Conservation (phyloP, 2,797 vertebrate genomes). For the Xenentodon cancila region DNA sequence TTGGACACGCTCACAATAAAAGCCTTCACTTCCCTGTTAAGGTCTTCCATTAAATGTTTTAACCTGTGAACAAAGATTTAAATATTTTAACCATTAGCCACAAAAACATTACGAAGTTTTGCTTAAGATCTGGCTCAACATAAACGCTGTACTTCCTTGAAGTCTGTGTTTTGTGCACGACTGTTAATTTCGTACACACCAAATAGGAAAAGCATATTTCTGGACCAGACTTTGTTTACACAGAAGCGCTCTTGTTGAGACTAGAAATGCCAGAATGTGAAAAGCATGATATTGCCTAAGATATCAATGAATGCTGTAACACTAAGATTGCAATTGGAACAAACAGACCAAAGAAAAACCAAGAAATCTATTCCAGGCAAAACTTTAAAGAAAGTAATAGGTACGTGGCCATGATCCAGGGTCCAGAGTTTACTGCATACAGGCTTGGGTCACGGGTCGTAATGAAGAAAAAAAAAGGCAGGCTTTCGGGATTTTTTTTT, state of each 20-base stretch:
- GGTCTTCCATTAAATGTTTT: neutral
- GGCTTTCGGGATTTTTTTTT: too few species aligned
- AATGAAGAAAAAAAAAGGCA: too few species aligned
- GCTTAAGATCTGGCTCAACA: neutral
- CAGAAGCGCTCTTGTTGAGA: neutral
- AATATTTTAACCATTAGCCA: conserved; percentile 2
- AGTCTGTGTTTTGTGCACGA: neutral
- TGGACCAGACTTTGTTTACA: accelerated
- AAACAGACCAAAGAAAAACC: conserved; percentile 4
- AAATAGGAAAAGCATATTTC: accelerated
- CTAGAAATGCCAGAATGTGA: neutral
- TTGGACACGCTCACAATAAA: neutral
- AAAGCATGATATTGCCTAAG: neutral
- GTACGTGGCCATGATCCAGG: neutral
- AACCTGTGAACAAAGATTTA: neutral
- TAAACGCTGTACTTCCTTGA: neutral
- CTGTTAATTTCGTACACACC: neutral
- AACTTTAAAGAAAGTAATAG: neutral
- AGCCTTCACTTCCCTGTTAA: conserved; percentile 1
- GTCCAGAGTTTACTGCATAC: too few species aligned
- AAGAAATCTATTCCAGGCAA: conserved; percentile 17
- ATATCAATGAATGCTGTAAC: neutral
- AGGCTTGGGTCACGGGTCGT: too few species aligned
- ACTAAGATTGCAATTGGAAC: conserved; percentile 4
- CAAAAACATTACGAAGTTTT: neutral